Percentiles rank a stretch among this genome's conserved stretches.
Evolutionary conservation across 2,113 vertebrate species (phyloP).

Genomic region (Oncorhynchus masou): DNA sequence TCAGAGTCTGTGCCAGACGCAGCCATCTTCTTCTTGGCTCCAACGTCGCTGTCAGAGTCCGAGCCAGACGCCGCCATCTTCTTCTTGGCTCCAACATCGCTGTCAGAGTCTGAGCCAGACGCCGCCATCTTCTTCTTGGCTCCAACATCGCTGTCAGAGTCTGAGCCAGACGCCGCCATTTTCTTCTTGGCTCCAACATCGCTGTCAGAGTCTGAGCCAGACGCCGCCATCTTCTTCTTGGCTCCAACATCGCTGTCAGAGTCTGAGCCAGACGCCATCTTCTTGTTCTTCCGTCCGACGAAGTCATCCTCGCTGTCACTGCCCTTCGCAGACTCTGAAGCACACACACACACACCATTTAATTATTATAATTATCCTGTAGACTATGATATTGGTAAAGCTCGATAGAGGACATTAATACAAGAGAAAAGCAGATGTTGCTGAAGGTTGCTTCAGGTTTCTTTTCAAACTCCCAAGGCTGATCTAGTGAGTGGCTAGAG

Average conservation of each 20-base stretch:
- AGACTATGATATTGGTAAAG: too few species aligned
- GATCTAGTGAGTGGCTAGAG: too few species aligned
- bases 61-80: constrained; percentile 83
- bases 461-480: too few species aligned
- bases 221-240: neutral
- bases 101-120: constrained; percentile 90
- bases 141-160: constrained; percentile 82
- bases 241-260: constrained; percentile 85
- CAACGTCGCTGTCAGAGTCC: constrained; percentile 84
- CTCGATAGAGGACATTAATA: too few species aligned
- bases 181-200: constrained; percentile 86
- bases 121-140: constrained; percentile 77
- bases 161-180: constrained; percentile 82
- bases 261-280: constrained; percentile 86
- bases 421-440: too few species aligned
- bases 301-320: constrained; percentile 97
- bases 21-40: constrained; percentile 40
- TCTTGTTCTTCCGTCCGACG: constrained; percentile 83
- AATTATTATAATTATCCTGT: too few species aligned
- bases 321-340: constrained; percentile 84
- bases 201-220: constrained; percentile 51
- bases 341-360: constrained; percentile 17
- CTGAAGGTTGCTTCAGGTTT: too few species aligned
- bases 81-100: constrained; percentile 78
- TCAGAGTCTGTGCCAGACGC: constrained; percentile 83